Conservation (phyloP, 2,113 vertebrate species). For the Sorex fumeus region DNA sequence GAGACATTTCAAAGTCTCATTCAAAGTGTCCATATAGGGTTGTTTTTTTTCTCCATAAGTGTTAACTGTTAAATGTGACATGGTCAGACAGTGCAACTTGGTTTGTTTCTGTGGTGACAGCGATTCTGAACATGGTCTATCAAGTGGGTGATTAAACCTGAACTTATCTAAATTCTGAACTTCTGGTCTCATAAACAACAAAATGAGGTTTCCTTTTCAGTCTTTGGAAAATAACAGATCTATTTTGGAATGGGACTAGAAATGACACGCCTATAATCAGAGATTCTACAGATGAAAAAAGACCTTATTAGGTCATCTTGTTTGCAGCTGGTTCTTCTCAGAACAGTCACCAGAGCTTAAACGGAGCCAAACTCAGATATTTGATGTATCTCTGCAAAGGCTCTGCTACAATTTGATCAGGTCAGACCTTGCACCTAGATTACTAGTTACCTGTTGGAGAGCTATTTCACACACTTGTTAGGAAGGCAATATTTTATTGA, state of each 20-base stretch:
- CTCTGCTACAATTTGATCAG: neutral
- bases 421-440: neutral
- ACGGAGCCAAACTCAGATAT: neutral
- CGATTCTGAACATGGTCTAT: neutral
- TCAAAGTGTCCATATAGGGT: neutral
- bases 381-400: neutral
- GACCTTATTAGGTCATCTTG: slow-evolving; percentile 60
- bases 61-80: slow-evolving; percentile 8
- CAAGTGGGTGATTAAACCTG: slow-evolving; percentile 47
- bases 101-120: slow-evolving; percentile 56
- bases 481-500: neutral
- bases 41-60: neutral
- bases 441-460: too few species aligned
- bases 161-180: slow-evolving; percentile 34
- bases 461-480: neutral
- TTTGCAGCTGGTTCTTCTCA: slow-evolving; percentile 45
- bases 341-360: neutral
- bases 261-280: slow-evolving; percentile 45
- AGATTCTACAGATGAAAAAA: slow-evolving; percentile 64
- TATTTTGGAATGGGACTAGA: slow-evolving; percentile 59
- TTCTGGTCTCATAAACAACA: slow-evolving; percentile 57
- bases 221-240: slow-evolving; percentile 64
- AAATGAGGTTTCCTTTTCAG: slow-evolving; percentile 7
- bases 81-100: neutral
- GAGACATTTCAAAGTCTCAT: neutral